Conservation (phyloP, 2,888 invertebrate species). For the Cepaea hortensis region DNA sequence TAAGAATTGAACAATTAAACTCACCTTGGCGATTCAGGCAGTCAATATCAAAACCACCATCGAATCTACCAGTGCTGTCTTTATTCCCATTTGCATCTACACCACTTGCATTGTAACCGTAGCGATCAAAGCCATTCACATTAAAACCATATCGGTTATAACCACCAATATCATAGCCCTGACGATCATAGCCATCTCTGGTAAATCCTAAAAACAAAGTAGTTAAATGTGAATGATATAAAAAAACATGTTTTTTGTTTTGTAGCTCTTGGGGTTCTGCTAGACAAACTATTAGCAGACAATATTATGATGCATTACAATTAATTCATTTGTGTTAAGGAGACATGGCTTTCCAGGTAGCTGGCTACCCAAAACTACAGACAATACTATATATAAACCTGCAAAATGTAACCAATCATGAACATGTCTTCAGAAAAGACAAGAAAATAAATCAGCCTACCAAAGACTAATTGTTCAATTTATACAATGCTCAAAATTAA, state of each 20-base stretch:
- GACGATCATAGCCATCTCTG: conserved; percentile 69
- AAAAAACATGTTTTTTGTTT: background rate
- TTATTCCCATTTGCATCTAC: conserved; percentile 58
- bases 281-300: too few species aligned
- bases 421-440: too few species aligned
- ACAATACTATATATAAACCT: too few species aligned
- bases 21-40: conserved; percentile 67
- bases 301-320: too few species aligned
- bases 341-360: too few species aligned
- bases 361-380: too few species aligned
- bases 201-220: conserved; percentile 62
- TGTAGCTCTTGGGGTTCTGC: too few species aligned
- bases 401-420: too few species aligned
- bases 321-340: too few species aligned
- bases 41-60: conserved; percentile 61
- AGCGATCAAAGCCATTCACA: conserved; percentile 62
- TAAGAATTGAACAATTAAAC: background rate
- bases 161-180: conserved; percentile 67
- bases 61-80: conserved; percentile 62
- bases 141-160: conserved; percentile 68
- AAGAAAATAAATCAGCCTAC: too few species aligned
- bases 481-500: too few species aligned
- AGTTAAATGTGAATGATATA: background rate
- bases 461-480: too few species aligned
- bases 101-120: conserved; percentile 68